Base-by-base conservation (phyloP, 2,113 vertebrate genomes). In the Cyanistes caeruleus region DNA sequence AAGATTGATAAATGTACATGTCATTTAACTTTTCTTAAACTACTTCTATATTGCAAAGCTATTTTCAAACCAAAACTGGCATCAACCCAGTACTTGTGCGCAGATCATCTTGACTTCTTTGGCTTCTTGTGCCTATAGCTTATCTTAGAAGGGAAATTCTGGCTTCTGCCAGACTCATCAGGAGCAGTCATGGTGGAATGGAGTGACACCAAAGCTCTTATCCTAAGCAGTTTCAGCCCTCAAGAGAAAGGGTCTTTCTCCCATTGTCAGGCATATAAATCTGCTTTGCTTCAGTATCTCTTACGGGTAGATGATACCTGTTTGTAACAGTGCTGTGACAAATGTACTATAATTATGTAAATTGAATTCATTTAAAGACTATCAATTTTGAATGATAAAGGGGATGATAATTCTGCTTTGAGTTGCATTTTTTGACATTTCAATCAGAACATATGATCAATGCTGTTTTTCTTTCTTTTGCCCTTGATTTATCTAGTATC, bases 401-500 rank as follows among this genome's bases (percentile, higher is more conserved):
- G 76, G 44, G 27, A 33, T 52, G 46, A 16, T 89, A 80, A 81
- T 93, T 92, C 35, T 89, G 30, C 80, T 93, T 85, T 87, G 37
- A 92, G 22, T 95, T 97, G 81, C 85, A 52, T 87, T 96, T 87
- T 95, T 84, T 69, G 92, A 69, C 23, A 8, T 91, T 89, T 44
- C 86, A 90, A 63, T 94, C 52, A 80, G 83, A 95, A 97, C 75
- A 46, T 81, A 46, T 95, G 83, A 97, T 97, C 95, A 93, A 97
- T 93, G 81, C 83, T 90, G 69, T 96, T 98, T 98, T 90, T 98
- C 96, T 98, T 97, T 97, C 94, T 98, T 96, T 97, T 97, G 87
- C 97, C 97, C 95, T 97, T 91, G 83, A 94, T 97, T 98, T 97
- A 55, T 97, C 91, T 97, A 98, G 97, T 98, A 96, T 95, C 97